Evolutionary conservation across 2,888 invertebrate genomes (phyloP).

Genomic region (Drosophila pseudotalamancana): DNA sequence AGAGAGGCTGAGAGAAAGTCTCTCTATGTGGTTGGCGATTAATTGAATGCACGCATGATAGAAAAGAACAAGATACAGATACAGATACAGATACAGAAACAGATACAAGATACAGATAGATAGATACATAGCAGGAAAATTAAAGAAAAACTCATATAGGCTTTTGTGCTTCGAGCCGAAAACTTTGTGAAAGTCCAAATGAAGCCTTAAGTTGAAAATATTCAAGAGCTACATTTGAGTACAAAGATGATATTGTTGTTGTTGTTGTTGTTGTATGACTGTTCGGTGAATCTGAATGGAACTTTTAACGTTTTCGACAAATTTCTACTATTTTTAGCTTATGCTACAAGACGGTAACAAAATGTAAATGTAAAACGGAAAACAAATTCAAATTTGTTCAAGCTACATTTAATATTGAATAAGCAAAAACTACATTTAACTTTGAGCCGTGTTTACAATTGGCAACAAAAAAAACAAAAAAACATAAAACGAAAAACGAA

Average conservation of each 20-base stretch:
- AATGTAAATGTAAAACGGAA: conserved; percentile 15
- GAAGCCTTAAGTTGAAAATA: conserved; percentile 49
- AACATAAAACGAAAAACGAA: not conserved
- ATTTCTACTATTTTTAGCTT: conserved; percentile 19
- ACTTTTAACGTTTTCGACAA: conserved; percentile 11
- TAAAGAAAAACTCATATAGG: conserved; percentile 26
- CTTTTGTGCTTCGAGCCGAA: conserved; percentile 19
- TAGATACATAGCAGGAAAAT: conserved; percentile 22
- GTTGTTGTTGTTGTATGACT: too few relatives aligned
- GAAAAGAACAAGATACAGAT: conserved; percentile 34
- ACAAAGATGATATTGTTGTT: conserved; percentile 11
- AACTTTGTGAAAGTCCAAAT: conserved; percentile 18
- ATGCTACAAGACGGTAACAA: conserved; percentile 28
- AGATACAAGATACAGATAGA: conserved; percentile 17
- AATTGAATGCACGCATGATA: conserved; percentile 63
- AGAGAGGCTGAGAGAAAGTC: not conserved
- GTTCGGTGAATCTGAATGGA: conserved; percentile 18
- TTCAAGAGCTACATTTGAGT: conserved; percentile 19
- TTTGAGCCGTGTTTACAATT: conserved; percentile 13
- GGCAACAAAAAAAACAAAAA: not conserved
- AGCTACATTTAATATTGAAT: conserved; percentile 9
- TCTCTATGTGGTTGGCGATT: conserved; percentile 48
- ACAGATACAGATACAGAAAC: conserved; percentile 14
- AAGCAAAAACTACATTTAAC: conserved; percentile 9
- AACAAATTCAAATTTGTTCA: not conserved